Percentiles rank a stretch among this genome's conserved stretches.
phyloP scores from a whole-genome alignment of 1,140 invertebrate genomes.

The Dermatophagoides farinae region DNA sequence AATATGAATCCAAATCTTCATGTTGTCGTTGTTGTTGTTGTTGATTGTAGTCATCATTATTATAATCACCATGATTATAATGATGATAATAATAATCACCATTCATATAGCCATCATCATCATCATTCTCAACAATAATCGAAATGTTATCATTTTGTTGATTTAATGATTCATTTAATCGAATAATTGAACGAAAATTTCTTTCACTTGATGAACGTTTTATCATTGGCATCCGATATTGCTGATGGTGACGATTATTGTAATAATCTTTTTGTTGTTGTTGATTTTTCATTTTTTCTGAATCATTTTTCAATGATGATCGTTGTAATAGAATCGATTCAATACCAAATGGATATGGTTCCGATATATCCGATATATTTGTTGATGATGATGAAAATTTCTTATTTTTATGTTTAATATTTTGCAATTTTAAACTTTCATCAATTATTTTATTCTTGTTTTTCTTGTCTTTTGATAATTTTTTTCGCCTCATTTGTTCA shows the following conservation, averaged over 20 bases:
- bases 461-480: not conserved
- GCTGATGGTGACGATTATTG: not conserved
- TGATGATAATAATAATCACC: no score
- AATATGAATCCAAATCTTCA: no score
- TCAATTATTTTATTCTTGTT: not conserved
- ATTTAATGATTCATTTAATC: not conserved
- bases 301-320: not conserved
- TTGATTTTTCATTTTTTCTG: not conserved
- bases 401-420: not conserved
- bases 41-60: no score
- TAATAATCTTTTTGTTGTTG: not conserved
- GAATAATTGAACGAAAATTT: slow-evolving; percentile 1
- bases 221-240: not conserved
- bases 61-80: no score
- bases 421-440: not conserved
- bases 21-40: no score
- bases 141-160: no score
- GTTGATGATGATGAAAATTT: not conserved
- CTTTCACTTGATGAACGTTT: not conserved
- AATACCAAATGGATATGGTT: not conserved
- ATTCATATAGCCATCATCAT: not conserved
- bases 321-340: not conserved
- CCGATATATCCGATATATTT: no score
- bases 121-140: not conserved
- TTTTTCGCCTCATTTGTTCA: no score